Evolutionary conservation across 2,888 invertebrate species (phyloP), one percentile per base, ranked within the genome.

Genomic region (Tenthredo scrophulariae): DNA sequence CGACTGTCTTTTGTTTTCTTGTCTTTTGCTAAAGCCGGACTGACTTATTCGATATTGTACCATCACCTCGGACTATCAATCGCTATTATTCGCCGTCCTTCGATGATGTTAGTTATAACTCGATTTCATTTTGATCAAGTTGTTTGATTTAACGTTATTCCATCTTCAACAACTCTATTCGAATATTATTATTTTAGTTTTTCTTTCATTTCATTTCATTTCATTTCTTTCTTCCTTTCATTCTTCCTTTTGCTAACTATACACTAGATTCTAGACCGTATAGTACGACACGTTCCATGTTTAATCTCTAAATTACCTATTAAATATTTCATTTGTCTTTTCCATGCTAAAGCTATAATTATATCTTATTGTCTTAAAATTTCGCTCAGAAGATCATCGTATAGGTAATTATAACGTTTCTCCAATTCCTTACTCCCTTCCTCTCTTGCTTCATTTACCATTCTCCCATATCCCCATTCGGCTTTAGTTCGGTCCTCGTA

Each of bases 291-390:
- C 65, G 77, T 85, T 85, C 29, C 83, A 83, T 83, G 50, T 83
- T 15, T 54, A 67, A 70, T 67, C 67, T 83, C 83, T 67, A 83
- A 43, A 33, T 80, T 80, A 80, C 46, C 84, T 87, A 87, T 87
- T 87, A 89, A 92, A 91, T 92, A 91, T 90, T 90, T 91, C 90
- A 87, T 90, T 89, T 91, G 89, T 88, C 89, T 90, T 89, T 87
- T 88, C 90, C 89, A 89, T 89, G 88, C 91, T 92, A 91, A 91
- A 91, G 91, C 90, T 91, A 90, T 88, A 85, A 67, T 70, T 84
- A 83, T 84, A 72, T 85, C 82, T 85, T 85, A 82, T 85, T 82
- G 85, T 85, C 85, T 46, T 50, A 70, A 83, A 46, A 83, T 67
- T 50, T 83, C 29, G 46, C 67, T 67, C 46, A 46, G 82, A 79